phyloP scores from a whole-genome alignment of 2,113 vertebrate genomes.

The Indicator indicator region DNA sequence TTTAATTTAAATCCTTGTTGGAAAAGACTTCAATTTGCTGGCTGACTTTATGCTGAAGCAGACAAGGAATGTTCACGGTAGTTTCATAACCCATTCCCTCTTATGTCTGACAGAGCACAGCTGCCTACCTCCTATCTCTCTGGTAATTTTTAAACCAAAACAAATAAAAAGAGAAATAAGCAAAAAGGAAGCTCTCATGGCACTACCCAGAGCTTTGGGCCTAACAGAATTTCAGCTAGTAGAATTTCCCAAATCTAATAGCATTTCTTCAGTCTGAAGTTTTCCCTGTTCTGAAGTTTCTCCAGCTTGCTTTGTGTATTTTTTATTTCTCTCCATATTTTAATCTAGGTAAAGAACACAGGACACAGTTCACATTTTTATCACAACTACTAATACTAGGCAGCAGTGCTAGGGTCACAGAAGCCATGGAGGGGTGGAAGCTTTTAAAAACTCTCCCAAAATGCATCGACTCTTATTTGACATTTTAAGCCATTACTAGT shows the following conservation, averaged over 20 bases:
- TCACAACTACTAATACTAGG: neutral
- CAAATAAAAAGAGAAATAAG: slow-evolving; percentile 14
- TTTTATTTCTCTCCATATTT: neutral
- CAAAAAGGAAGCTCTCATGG: neutral
- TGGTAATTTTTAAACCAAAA: slow-evolving; percentile 39
- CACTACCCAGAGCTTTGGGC: neutral
- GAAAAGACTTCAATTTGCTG: slow-evolving; percentile 51
- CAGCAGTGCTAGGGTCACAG: neutral
- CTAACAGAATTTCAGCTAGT: neutral
- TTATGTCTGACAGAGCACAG: neutral
- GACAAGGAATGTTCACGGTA: neutral
- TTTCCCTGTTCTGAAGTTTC: neutral
- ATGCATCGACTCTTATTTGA: neutral
- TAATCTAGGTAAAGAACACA: neutral
- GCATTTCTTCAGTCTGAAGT: neutral
- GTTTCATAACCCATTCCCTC: neutral
- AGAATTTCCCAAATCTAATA: neutral
- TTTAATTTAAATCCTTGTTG: slow-evolving; percentile 58
- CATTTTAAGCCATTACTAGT: neutral
- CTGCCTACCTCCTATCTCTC: slow-evolving; percentile 15
- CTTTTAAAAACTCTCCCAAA: neutral
- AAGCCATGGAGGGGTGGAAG: neutral
- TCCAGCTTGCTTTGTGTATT: neutral
- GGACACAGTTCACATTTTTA: neutral
- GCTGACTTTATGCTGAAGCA: slow-evolving; percentile 43